phyloP scores from a whole-genome alignment of 2,888 invertebrate species.

The Apodemia zela region DNA sequence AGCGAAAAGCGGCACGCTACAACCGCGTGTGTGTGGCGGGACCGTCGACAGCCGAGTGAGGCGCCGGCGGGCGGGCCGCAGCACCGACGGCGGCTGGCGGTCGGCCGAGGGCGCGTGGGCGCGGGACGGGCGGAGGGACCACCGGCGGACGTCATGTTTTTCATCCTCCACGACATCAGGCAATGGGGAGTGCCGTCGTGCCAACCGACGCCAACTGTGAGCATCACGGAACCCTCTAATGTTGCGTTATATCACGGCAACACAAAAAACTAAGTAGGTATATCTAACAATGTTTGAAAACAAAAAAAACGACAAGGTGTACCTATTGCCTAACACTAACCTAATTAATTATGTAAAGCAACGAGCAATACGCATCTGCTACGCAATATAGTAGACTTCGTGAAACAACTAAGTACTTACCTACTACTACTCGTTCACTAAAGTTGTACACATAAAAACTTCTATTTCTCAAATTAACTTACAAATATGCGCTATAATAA shows the following conservation, averaged over 20 bases:
- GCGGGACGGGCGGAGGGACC: conserved; percentile 62
- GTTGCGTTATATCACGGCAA: conserved; percentile 11
- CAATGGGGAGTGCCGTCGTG: conserved; percentile 39
- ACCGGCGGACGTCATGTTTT: conserved; percentile 55
- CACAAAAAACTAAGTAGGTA: conserved; percentile 14
- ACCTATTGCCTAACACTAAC: conserved; percentile 1
- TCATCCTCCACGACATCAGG: conserved; percentile 39
- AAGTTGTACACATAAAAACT: background rate
- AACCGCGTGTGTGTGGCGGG: conserved; percentile 73
- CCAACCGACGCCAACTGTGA: conserved; percentile 47
- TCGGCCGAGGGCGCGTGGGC: conserved; percentile 50
- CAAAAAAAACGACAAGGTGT: background rate
- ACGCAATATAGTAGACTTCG: background rate
- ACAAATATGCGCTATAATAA: background rate
- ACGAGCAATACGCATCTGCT: background rate
- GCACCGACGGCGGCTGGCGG: conserved; percentile 47
- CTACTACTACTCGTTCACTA: background rate
- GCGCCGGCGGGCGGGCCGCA: conserved; percentile 38
- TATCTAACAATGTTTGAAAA: background rate
- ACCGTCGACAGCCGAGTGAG: conserved; percentile 74
- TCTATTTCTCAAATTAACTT: background rate
- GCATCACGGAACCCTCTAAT: conserved; percentile 16
- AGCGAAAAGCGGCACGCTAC: conserved; percentile 60
- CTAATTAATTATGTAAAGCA: background rate
- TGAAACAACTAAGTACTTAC: background rate